phyloP scores from a whole-genome alignment of 2,888 invertebrate genomes.

The Lottia scabra region DNA sequence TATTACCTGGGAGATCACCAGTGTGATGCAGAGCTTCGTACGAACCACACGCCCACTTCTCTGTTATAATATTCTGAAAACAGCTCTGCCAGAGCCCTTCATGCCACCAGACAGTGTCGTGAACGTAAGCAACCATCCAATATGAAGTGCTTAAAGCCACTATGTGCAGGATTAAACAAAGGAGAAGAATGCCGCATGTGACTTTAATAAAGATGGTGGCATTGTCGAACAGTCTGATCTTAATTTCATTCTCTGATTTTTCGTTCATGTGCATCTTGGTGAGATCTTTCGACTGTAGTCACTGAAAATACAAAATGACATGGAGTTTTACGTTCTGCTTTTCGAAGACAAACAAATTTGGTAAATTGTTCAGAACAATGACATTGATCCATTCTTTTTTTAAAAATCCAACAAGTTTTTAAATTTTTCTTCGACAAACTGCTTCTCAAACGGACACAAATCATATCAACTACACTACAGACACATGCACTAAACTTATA shows the following conservation, averaged over 20 bases:
- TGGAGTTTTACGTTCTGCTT: no score
- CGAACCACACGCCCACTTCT: constrained; percentile 10
- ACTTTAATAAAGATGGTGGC: constrained; percentile 8
- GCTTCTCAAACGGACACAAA: no score
- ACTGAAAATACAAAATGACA: no score
- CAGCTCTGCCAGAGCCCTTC: constrained; percentile 30
- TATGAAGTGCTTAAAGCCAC: constrained; percentile 16
- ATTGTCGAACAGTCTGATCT: constrained; percentile 9
- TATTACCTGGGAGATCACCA: constrained; percentile 14
- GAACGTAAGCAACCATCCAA: constrained; percentile 20
- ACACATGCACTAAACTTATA: no score
- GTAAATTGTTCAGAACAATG: no score
- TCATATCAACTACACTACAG: no score
- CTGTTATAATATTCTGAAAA: constrained; percentile 5
- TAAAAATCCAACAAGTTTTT: no score
- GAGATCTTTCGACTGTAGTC: no score
- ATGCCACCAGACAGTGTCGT: constrained; percentile 17
- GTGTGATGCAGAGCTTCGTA: constrained; percentile 12
- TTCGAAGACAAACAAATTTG: no score
- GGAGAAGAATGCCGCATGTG: not conserved
- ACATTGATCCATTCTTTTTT: no score
- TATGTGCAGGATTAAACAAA: not conserved
- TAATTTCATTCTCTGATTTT: constrained; percentile 10
- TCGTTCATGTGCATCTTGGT: constrained; percentile 1
- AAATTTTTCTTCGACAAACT: no score